These are phyloP conservation scores for Patella caerulea DNA, from an alignment of 2,888 invertebrate genomes.

Conservation along the genomic window DNA sequence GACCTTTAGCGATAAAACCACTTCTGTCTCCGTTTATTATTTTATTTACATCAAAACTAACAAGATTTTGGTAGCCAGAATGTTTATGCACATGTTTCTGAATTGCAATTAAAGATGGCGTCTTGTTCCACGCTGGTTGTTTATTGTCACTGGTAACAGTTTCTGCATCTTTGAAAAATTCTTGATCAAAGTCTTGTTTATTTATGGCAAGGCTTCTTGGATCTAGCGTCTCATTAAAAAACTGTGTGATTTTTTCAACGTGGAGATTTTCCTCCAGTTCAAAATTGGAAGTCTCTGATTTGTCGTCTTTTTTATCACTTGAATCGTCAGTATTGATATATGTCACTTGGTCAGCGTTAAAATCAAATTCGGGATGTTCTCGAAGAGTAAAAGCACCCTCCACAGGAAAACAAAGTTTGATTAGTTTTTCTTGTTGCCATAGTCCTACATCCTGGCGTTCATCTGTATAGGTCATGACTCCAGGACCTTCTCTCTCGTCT, in stretches of 20 bases:
- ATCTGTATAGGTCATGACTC: constrained; percentile 66
- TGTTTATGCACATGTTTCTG: constrained; percentile 66
- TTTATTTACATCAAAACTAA: constrained; percentile 56
- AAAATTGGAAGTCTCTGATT: background rate
- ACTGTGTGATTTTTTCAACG: constrained; percentile 46
- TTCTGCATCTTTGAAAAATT: constrained; percentile 53
- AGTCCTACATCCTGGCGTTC: constrained; percentile 68
- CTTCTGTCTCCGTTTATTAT: constrained; percentile 54
- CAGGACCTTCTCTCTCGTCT: constrained; percentile 69
- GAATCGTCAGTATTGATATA: constrained; percentile 44
- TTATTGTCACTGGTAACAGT: constrained; percentile 33
- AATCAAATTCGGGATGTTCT: constrained; percentile 64
- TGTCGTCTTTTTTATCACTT: constrained; percentile 8
- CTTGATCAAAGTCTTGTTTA: constrained; percentile 61
- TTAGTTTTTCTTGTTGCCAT: constrained; percentile 67
- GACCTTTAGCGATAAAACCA: constrained; percentile 54
- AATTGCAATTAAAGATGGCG: constrained; percentile 60
- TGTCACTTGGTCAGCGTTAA: constrained; percentile 51
- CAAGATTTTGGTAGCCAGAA: constrained; percentile 36
- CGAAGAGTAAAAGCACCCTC: constrained; percentile 62
- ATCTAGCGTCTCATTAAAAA: constrained; percentile 61
- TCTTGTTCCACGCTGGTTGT: constrained; percentile 61
- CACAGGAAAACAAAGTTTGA: constrained; percentile 60
- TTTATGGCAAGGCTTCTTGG: constrained; percentile 65
- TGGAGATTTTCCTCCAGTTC: background rate